Conservation (phyloP, 2,797 vertebrate genomes). For the Cygnus olor region DNA sequence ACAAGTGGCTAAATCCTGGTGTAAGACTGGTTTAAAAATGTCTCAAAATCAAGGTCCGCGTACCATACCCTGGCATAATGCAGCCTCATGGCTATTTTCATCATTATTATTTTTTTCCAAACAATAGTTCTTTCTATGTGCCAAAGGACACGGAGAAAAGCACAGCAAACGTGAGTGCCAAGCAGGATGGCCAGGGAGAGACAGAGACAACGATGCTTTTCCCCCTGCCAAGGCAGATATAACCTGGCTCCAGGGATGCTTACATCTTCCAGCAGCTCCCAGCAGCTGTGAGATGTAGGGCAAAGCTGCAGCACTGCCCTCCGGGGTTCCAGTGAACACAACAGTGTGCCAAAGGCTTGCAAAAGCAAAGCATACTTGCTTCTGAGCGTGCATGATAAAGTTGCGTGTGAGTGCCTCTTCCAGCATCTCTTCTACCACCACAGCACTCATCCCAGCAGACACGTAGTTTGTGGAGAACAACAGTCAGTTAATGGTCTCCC, state of each 20-base stretch:
- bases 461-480: not conserved
- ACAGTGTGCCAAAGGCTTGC: not conserved
- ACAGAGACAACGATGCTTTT: not conserved
- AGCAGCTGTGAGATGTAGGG: not conserved
- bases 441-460: not conserved
- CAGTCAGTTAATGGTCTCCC: not conserved
- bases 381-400: not conserved
- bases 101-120: not conserved
- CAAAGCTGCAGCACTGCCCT: not conserved
- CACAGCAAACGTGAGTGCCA: not conserved
- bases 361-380: not conserved
- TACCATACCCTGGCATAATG: not conserved
- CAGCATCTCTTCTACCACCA: rapidly evolving
- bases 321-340: not conserved
- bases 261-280: not conserved
- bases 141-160: not conserved
- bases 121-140: not conserved
- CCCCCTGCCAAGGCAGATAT: not conserved
- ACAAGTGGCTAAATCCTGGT: not conserved
- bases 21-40: not conserved
- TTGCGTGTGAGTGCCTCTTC: not conserved
- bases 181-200: not conserved
- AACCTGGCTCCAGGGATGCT: not conserved
- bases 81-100: not conserved
- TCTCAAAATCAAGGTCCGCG: not conserved